Base-by-base conservation (phyloP, 2,888 invertebrate genomes). In the Torymus auratus region DNA sequence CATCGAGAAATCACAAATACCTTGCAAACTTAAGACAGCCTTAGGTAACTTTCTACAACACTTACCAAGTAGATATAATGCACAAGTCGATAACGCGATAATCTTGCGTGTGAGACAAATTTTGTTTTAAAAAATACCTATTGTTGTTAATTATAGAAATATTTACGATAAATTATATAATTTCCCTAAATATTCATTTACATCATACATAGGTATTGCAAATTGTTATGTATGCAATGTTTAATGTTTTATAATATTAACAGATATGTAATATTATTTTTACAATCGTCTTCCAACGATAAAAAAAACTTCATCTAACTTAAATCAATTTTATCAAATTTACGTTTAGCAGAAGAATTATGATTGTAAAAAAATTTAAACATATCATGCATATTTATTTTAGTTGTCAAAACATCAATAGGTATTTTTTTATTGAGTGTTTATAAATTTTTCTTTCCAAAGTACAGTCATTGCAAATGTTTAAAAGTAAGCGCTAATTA, bases 1-100 rank as follows among this genome's bases (percentile, higher is more conserved):
- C 96, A 96, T 92, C 94, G 95, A 91, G 96, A 96, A 93, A 94
- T 96, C 86, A 94, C 94, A 88, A 94, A 95, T n/a, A 95, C 96
- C 80, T 89, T 96, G 91, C 95, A 95, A 90, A 95, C 95, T 93
- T 95, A 94, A 94, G 86, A 84, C 80, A 84, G 85, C 87, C 86
- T 85, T 87, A 86, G 88, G 87, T 86, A 84, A 86, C 72, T 84
- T 86, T 88, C 87, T 86, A 75, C 72, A 77, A 80, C 73, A 71
- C 52, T 78, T 82, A 80, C 82, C 74, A 82, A 14, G 75, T 80
- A 83, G 75, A 82, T 81, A 80, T 70, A 84, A 81, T 81, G 81
- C 78, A 82, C 84, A 84, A 77, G 82, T 81, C 70, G 78, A 83
- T 74, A 81, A 67, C 70, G 74, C 78, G 76, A 72, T 80, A 69